A percentile compares a stretch with the other conserved stretches of the same genome.
Evolutionary conservation across 2,888 invertebrate genomes (phyloP).

Genomic region (Emmelina monodactyla): DNA sequence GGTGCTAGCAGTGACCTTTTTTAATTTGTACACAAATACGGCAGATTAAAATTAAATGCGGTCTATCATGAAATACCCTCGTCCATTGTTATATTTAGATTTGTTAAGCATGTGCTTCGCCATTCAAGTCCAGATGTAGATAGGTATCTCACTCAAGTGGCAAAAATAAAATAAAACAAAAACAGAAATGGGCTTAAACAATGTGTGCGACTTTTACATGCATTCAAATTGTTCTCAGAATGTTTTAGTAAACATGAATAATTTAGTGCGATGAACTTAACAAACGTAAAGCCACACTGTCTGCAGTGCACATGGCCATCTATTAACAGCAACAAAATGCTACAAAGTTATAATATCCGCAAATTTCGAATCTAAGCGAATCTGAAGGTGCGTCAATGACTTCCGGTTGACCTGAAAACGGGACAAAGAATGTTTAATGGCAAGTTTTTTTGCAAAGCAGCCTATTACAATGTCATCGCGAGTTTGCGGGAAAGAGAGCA

Average conservation of each 20-base stretch:
- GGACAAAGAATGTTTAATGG: neutral
- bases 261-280: constrained; percentile 34
- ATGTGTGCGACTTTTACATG: too few relatives aligned
- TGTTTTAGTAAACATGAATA: too few relatives aligned
- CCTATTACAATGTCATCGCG: constrained; percentile 1
- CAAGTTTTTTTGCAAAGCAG: neutral
- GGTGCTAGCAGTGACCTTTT: neutral
- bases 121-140: too few relatives aligned
- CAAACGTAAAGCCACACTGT: constrained; percentile 27
- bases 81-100: too few relatives aligned
- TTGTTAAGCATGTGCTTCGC: too few relatives aligned
- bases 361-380: neutral
- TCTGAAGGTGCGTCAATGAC: neutral
- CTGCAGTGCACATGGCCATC: constrained; percentile 18
- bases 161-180: too few relatives aligned
- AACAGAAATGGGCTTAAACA: too few relatives aligned
- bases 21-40: neutral
- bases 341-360: neutral
- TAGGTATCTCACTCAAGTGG: too few relatives aligned
- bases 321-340: neutral
- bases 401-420: neutral
- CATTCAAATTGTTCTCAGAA: too few relatives aligned
- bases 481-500: constrained; percentile 21
- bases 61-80: too few relatives aligned
- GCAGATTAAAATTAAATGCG: too few relatives aligned